Percentiles rank a stretch among this genome's conserved stretches.
These are phyloP conservation scores for Pilophorus perplexus DNA, from an alignment of 2,888 invertebrate species.

Conservation along the genomic window DNA sequence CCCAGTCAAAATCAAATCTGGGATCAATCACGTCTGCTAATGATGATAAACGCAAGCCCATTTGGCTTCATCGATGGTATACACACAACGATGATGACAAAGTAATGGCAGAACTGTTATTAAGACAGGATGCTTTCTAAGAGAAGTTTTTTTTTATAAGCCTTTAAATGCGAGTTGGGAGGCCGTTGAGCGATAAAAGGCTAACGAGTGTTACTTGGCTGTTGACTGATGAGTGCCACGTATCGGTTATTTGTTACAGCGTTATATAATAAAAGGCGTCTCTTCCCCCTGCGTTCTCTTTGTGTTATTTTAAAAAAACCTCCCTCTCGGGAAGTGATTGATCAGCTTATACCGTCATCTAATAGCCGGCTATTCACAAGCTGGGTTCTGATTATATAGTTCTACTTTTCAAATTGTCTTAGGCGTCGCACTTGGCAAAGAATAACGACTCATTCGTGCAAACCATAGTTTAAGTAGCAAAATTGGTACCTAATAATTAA, in stretches of 20 bases:
- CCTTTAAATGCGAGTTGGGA: not conserved
- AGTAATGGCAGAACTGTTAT: conserved; percentile 16
- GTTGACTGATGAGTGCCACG: conserved; percentile 24
- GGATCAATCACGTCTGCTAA: no score
- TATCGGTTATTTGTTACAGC: conserved; percentile 29
- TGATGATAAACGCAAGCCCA: no score
- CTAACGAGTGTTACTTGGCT: not conserved
- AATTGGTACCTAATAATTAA: no score
- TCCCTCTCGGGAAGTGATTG: not conserved
- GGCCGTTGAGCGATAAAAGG: not conserved
- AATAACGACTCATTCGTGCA: not conserved
- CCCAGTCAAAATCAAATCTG: no score
- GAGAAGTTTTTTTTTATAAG: not conserved
- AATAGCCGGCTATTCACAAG: conserved; percentile 5
- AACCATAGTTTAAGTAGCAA: not conserved
- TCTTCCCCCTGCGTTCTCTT: not conserved
- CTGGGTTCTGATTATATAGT: not conserved
- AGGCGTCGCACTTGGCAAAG: not conserved
- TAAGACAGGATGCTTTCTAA: not conserved
- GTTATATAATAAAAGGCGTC: not conserved
- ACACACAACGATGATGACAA: conserved; percentile 15
- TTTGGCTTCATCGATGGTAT: no score
- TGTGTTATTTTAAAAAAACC: not conserved
- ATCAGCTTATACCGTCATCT: not conserved
- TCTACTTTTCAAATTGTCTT: conserved; percentile 5